A percentile compares a stretch with the other conserved stretches of the same genome.
These are phyloP conservation scores for Habroteleia sp. DNA, from an alignment of 2,888 invertebrate species.

Conservation along the genomic window DNA sequence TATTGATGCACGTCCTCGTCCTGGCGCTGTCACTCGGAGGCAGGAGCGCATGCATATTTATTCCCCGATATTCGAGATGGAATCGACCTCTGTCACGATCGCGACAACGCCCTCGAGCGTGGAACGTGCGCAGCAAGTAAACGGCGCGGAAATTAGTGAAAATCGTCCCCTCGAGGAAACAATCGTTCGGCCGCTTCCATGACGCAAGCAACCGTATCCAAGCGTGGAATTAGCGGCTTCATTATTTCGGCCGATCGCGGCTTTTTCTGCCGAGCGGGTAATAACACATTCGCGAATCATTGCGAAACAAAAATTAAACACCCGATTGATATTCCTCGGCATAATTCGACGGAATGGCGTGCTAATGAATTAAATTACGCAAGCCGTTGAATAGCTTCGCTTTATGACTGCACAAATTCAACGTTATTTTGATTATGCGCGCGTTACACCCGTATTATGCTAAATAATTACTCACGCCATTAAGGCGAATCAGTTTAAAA, in stretches of 20 bases:
- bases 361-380: constrained; percentile 40
- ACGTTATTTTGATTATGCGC: not conserved
- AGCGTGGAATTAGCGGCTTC: constrained; percentile 28
- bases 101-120: constrained; percentile 45
- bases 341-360: constrained; percentile 28
- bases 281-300: constrained; percentile 6
- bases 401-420: constrained; percentile 1
- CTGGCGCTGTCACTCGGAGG: constrained; percentile 36
- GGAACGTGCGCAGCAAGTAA: constrained; percentile 61
- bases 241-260: constrained; percentile 28
- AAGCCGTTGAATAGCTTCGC: constrained; percentile 9
- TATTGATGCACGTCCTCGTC: constrained; percentile 27
- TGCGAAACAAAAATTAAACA: not conserved
- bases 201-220: constrained; percentile 28
- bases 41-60: constrained; percentile 17
- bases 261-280: constrained; percentile 16
- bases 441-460: constrained; percentile 8
- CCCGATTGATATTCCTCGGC: constrained; percentile 6
- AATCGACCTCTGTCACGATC: constrained; percentile 50
- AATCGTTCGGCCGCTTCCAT: constrained; percentile 30
- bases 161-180: constrained; percentile 45
- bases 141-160: constrained; percentile 57
- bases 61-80: constrained; percentile 34
- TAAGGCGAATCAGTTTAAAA: constrained; percentile 8
- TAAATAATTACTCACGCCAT: constrained; percentile 11